Evolutionary conservation across 2,113 vertebrate species (phyloP), one percentile per base, ranked within the genome.

Genomic region (Ctenodactylus gundi): DNA sequence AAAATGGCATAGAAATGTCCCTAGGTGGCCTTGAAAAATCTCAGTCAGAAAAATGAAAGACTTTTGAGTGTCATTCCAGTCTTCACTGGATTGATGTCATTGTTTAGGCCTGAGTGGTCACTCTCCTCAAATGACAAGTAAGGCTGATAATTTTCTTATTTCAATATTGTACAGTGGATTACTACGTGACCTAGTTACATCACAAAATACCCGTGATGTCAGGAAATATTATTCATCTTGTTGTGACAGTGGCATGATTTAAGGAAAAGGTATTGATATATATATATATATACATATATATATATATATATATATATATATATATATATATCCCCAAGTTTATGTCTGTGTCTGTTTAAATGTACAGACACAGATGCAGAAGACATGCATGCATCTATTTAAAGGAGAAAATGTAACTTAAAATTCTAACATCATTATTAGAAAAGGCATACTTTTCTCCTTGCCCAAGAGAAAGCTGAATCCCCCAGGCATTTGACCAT

Each of bases 401-500:
- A n/a, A 70, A 86, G 41, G 41, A 53, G 34, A 67, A 86, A 84
- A 51, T 67, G 6, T 11, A 41, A 46, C 10, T 27, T 89, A 65
- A 53, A 80, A 57, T 80, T 62, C 23, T 62, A n/a, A 21, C 44
- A 58, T 60, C 34, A 36, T 78, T 34, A 87, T 84, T 72, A 87
- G 14, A 23, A 29, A 41, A 36, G 31, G 51, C 34, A 17, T 34
- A 41, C 73, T 80, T 91, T 46, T 85, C 46, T 86, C 36, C 11
- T 57, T 80, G 76, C 64, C 86, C 83, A 91, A 82, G 53, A 88
- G 34, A 60, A 29, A 88, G 58, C 15, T 58, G 25, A 78, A 75
- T 70, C 85, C 83, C 93, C 75, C 36, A 64, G 77, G 81, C 93
- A 77, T 92, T 85, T 76, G 84, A 77, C 93, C 90, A 92, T 96